phyloP scores from a whole-genome alignment of 2,888 invertebrate genomes.

The Acheta domesticus region DNA sequence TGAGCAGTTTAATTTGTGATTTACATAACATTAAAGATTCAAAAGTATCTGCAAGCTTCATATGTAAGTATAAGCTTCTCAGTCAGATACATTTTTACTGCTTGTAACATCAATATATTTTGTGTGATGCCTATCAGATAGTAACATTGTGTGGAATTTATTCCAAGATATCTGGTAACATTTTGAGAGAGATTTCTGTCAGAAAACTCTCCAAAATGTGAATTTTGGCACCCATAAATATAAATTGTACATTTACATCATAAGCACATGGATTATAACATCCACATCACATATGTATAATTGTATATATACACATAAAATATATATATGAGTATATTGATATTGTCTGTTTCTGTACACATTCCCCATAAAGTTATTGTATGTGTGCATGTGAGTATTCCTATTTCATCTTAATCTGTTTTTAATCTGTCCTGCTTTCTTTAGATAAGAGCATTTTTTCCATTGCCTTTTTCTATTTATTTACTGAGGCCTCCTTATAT shows the following conservation, averaged over 20 bases:
- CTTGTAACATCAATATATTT: too few species aligned
- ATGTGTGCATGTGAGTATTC: too few species aligned
- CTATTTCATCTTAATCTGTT: too few species aligned
- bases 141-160: not conserved
- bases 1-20: too few species aligned
- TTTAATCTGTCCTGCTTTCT: too few species aligned
- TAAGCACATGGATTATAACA: slow-evolving; percentile 18
- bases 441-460: too few species aligned
- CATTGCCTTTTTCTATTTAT: too few species aligned
- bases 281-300: slow-evolving; percentile 1
- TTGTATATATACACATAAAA: slow-evolving; percentile 9
- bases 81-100: too few species aligned
- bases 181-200: not conserved
- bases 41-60: not conserved
- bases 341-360: not conserved
- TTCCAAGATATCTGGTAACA: not conserved
- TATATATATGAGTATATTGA: slow-evolving; percentile 18
- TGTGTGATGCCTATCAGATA: too few species aligned
- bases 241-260: slow-evolving; percentile 1
- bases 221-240: slow-evolving; percentile 1
- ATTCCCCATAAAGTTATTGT: too few species aligned
- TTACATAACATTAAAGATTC: not conserved
- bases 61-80: not conserved
- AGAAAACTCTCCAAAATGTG: slow-evolving; percentile 1
- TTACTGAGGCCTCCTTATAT: too few species aligned